Evolutionary conservation across 2,888 invertebrate genomes (phyloP), one percentile per base, ranked within the genome.

Genomic region (Phlogophora meticulosa): DNA sequence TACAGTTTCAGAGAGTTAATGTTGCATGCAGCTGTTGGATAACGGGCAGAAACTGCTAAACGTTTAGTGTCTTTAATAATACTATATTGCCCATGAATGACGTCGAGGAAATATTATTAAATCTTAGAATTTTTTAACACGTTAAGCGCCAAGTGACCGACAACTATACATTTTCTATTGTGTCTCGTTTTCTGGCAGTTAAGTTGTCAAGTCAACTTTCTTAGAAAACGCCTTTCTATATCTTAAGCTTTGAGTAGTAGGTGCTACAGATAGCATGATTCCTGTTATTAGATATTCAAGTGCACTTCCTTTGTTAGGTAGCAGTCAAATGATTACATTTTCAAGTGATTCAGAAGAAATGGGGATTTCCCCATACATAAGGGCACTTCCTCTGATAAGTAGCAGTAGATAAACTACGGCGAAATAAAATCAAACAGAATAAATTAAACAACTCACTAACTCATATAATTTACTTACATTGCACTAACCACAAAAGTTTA

Each of bases 71-170:
- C 13, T 43, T 9, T 22, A 11, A 46, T 28, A n/a, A 34, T 49
- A 34, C n/a, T 24, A 42, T 63, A 20, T 24, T 36, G 46, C 20
- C 38, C 17, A 11, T 15, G 20, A 66, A 10, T 15, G 13, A 15
- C 24, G 72, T 55, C 55, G 15, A n/a, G 7, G 55, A 55, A 70
- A 65, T 36, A 40, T n/a, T 20, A 67, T 58, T 24, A 28, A 43
- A 51, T 59, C 40, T 28, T 46, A 7, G 34, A 40, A 36, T 43
- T 11, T 2, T 52, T 7, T 10, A n/a, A n/a, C n/a, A n/a, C n/a
- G n/a, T n/a, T n/a, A n/a, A n/a, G n/a, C n/a, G n/a, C n/a, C n/a
- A n/a, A n/a, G n/a, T n/a, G n/a, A n/a, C n/a, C n/a, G n/a, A n/a
- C n/a, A n/a, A n/a, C n/a, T n/a, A n/a, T n/a, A n/a, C n/a, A n/a